phyloP scores from a whole-genome alignment of 2,113 vertebrate species.

The Chiloscyllium plagiosum region DNA sequence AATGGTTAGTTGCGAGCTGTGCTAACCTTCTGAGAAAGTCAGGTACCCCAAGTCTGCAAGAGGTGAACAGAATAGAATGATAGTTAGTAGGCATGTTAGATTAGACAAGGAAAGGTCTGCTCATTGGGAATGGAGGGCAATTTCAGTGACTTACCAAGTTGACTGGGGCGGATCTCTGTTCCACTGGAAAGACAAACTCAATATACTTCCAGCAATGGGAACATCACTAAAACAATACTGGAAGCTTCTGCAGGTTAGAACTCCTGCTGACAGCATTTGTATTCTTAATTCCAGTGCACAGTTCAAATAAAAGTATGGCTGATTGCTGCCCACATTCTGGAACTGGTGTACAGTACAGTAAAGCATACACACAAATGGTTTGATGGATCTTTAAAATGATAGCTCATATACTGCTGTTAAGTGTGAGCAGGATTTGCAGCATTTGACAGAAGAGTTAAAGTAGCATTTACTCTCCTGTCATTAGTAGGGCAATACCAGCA shows the following conservation, averaged over 20 bases:
- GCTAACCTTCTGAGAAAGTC: not conserved
- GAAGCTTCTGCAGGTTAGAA: not conserved
- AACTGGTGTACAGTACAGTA: not conserved
- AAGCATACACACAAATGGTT: not conserved
- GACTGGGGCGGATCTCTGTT: not conserved
- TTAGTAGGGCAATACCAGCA: not conserved
- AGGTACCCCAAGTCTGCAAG: not conserved
- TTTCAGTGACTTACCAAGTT: not conserved
- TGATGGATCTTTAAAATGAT: not conserved
- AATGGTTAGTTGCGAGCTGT: constrained; percentile 27
- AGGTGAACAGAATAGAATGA: constrained; percentile 23
- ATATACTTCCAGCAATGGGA: not conserved
- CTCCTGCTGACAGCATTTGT: not conserved
- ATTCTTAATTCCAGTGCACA: not conserved
- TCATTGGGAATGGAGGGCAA: not conserved
- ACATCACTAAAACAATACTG: not conserved
- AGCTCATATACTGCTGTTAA: not conserved
- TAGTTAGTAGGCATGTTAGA: constrained; percentile 23
- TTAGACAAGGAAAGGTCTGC: constrained; percentile 11
- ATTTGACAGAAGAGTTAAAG: not conserved
- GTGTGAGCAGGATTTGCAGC: not conserved
- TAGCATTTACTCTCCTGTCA: not conserved
- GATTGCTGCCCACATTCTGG: not conserved
- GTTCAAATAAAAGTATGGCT: not conserved
- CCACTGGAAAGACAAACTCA: not conserved